Evolutionary conservation across 1,140 invertebrate species (phyloP), one percentile per base, ranked within the genome.

Genomic region (Nasonia vitripennis): DNA sequence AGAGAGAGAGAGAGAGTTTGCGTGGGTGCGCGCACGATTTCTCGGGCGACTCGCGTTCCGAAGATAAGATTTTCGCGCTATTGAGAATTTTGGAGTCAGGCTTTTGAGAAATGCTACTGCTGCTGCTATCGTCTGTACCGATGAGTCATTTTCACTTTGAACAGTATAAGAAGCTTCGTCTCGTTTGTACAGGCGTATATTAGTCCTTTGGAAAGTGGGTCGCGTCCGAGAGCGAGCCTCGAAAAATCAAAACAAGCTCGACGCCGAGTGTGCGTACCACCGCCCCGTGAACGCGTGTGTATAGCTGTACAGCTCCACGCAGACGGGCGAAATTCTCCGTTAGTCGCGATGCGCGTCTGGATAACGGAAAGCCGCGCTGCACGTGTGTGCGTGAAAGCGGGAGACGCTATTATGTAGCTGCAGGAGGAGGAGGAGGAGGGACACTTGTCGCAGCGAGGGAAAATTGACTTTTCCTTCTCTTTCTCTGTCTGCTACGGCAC

Each of bases 291-390:
- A 62, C 55, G 17, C 55, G 12, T 20, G 20, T 62, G 17, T 62
- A 62, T 62, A 62, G 14, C 3, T 62, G 20, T 55, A 55, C 20
- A 62, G 20, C 17, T n/a, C 1, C 17, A 14, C 6, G 11, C 9
- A 20, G 27, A 73, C 86, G 86, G 87, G 88, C 86, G 71, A 88
- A 91, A 91, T 90, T 87, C 90, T 91, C 91, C 91, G 91, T 91
- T 91, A 91, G 62, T 80, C 37, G 78, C 55, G 78, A 67, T 31
- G 78, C 14, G 31, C 78, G 34, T 62, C 78, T 67, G 62, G 78
- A 81, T 81, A 81, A 81, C 67, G 78, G 78, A 81, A 81, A 81
- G 78, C 34, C 78, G 10, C 45, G 12, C 81, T n/a, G 45, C 67
- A 75, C 41, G 73, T 31, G 79, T 78, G 83, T 81, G 85, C 77